phyloP scores from a whole-genome alignment of 2,797 vertebrate species.

The Premnoplex brunnescens region DNA sequence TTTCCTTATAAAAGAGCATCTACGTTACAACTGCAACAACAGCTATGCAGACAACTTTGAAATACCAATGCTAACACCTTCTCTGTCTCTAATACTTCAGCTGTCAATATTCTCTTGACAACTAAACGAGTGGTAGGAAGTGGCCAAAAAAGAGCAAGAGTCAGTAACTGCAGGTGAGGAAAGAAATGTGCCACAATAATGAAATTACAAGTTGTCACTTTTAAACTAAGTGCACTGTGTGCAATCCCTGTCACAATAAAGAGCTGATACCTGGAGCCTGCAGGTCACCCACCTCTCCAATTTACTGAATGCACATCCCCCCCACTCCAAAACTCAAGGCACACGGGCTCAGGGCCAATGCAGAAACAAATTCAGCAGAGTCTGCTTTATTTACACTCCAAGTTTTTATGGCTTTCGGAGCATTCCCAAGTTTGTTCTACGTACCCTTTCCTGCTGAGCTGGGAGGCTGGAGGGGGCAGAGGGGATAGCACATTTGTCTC shows the following conservation, averaged over 20 bases:
- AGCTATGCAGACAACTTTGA: neutral
- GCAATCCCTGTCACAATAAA: neutral
- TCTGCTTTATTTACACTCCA: neutral
- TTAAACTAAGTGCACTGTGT: neutral
- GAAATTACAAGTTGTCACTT: neutral
- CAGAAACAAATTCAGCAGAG: neutral
- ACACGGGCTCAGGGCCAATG: neutral
- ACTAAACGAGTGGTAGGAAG: neutral
- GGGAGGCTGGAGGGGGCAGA: neutral
- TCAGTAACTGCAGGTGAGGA: neutral
- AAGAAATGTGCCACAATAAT: neutral
- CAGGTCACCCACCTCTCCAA: neutral
- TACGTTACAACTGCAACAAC: neutral
- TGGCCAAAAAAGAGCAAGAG: neutral
- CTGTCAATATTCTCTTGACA: neutral
- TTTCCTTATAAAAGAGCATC: neutral
- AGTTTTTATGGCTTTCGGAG: neutral
- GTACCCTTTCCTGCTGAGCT: neutral
- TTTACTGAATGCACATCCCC: neutral
- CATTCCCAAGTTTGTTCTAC: neutral
- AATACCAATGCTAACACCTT: neutral
- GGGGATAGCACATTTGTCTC: neutral
- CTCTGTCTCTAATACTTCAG: neutral
- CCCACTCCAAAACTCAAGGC: neutral
- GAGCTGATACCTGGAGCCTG: rapidly evolving